These are phyloP conservation scores for Phasianus colchicus DNA, from an alignment of 2,113 vertebrate species.

Conservation along the genomic window DNA sequence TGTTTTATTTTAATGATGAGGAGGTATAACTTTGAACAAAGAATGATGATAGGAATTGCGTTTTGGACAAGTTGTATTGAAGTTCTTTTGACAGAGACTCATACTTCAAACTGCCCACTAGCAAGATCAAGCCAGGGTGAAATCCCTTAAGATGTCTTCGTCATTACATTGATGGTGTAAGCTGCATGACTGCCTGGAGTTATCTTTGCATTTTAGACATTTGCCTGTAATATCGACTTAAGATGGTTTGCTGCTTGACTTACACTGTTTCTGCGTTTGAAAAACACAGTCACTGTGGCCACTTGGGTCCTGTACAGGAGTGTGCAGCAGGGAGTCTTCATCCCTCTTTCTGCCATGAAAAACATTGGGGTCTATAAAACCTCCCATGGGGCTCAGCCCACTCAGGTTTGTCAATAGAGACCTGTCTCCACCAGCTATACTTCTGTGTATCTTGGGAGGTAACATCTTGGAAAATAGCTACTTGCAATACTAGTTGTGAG, in stretches of 20 bases:
- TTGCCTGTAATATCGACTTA: not conserved
- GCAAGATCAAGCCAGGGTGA: not conserved
- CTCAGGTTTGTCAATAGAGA: not conserved
- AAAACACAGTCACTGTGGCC: not conserved
- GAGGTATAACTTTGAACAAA: not conserved
- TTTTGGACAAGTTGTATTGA: not conserved
- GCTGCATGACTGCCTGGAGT: not conserved
- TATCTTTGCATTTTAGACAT: not conserved
- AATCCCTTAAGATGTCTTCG: not conserved
- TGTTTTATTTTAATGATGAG: not conserved
- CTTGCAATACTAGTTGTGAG: not conserved
- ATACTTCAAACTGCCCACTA: not conserved
- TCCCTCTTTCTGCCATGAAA: not conserved
- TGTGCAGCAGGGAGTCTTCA: not conserved
- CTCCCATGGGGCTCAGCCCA: not conserved
- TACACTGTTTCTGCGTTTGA: not conserved
- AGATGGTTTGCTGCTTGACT: not conserved
- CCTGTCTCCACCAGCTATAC: not conserved
- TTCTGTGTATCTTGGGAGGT: not conserved
- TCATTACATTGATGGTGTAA: not conserved
- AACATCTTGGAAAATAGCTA: not conserved
- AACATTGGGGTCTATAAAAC: not conserved
- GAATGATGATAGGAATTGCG: not conserved
- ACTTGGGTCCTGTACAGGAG: not conserved
- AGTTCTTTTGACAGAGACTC: not conserved